Evolutionary conservation across 2,113 vertebrate genomes (phyloP).

Genomic region (Mixornis gularis): DNA sequence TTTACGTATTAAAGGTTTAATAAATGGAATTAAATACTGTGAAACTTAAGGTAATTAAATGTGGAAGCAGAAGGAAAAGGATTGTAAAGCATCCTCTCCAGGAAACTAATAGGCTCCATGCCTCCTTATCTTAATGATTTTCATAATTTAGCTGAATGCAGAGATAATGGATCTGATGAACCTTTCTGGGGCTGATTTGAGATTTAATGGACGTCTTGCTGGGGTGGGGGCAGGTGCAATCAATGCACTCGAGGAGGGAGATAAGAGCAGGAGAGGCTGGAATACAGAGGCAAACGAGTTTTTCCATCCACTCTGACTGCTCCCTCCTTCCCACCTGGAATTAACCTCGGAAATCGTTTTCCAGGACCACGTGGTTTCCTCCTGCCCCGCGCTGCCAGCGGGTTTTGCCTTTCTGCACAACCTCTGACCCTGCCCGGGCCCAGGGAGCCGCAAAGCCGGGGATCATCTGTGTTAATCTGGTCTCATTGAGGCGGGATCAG

Average conservation of each 20-base stretch:
- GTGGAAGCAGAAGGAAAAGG: constrained; percentile 1
- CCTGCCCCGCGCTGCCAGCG: neutral
- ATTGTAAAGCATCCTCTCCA: constrained; percentile 16
- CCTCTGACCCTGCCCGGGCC: constrained; percentile 39
- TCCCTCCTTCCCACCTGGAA: constrained; percentile 34
- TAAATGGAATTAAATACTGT: constrained; percentile 50
- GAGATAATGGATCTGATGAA: constrained; percentile 58
- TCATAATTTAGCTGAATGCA: constrained; percentile 57
- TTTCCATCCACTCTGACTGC: neutral
- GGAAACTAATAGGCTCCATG: constrained; percentile 47
- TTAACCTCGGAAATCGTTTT: neutral
- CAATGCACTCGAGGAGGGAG: neutral
- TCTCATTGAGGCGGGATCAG: constrained; percentile 55
- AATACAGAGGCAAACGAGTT: neutral
- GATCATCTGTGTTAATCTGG: constrained; percentile 67
- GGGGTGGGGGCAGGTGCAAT: constrained; percentile 26
- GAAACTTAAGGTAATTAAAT: constrained; percentile 53
- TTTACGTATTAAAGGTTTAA: constrained; percentile 7
- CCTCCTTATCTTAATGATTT: constrained; percentile 59
- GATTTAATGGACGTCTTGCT: constrained; percentile 39
- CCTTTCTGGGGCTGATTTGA: constrained; percentile 49
- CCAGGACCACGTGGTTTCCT: neutral
- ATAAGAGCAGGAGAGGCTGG: neutral
- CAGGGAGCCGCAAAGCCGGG: constrained; percentile 45
- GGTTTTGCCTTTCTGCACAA: neutral